Percentiles rank a stretch among this genome's conserved stretches.
These are phyloP conservation scores for Drosophila orena DNA, from an alignment of 1,140 invertebrate species.

Conservation along the genomic window DNA sequence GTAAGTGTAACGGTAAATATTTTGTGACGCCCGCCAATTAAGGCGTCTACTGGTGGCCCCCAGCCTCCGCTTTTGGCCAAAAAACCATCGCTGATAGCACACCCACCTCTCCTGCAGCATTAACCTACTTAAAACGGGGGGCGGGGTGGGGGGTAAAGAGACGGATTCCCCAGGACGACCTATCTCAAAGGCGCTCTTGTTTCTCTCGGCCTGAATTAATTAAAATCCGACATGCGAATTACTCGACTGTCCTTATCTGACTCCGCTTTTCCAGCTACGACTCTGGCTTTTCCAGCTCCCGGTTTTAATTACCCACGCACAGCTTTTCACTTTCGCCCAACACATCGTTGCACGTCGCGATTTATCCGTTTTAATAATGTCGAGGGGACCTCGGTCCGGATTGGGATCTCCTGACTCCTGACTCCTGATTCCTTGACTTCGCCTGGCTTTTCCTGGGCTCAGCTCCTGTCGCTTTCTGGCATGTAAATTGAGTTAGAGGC, in stretches of 20 bases:
- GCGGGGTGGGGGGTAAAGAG: no score
- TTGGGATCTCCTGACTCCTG: background rate
- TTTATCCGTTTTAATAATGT: constrained; percentile 81
- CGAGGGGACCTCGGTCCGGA: constrained; percentile 4
- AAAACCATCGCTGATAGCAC: background rate
- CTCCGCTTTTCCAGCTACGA: constrained; percentile 30
- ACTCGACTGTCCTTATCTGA: constrained; percentile 49
- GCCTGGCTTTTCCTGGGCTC: constrained; percentile 1
- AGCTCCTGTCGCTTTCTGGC: constrained; percentile 29
- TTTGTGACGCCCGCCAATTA: constrained; percentile 80
- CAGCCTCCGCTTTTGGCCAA: background rate
- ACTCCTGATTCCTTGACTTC: constrained; percentile 3
- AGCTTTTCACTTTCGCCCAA: constrained; percentile 78
- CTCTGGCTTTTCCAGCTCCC: constrained; percentile 13
- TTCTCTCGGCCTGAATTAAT: constrained; percentile 69
- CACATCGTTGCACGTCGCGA: constrained; percentile 71
- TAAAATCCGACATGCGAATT: constrained; percentile 81
- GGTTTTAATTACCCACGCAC: constrained; percentile 80
- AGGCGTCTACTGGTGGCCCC: constrained; percentile 42
- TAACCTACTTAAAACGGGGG: constrained; percentile 67
- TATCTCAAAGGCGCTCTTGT: constrained; percentile 16
- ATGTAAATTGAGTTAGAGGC: constrained; percentile 70
- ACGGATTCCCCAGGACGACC: constrained; percentile 27
- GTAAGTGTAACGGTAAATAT: constrained; percentile 73
- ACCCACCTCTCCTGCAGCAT: constrained; percentile 32